Evolutionary conservation across 2,113 vertebrate genomes (phyloP).

Genomic region (Rhynchomys soricoides): DNA sequence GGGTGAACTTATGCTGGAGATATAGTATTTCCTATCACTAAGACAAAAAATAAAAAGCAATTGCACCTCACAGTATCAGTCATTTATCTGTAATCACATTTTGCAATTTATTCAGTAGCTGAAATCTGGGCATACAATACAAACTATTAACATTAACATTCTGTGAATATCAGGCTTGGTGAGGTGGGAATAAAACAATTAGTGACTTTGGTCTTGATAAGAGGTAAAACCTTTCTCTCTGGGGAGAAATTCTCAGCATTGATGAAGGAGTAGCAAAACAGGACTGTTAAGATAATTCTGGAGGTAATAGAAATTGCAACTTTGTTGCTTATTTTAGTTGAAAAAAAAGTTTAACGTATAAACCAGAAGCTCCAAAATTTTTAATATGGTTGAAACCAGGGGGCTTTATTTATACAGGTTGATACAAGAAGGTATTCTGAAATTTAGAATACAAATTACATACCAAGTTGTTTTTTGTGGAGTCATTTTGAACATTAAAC

Average conservation of each 20-base stretch:
- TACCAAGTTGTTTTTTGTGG: not conserved
- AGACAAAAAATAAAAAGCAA: fast-evolving
- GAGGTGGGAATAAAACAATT: not conserved
- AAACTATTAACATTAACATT: not conserved
- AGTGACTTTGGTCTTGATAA: not conserved
- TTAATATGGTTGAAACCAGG: not conserved
- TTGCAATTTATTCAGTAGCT: not conserved
- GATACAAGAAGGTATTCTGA: not conserved
- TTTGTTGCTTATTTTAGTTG: not conserved
- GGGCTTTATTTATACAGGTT: not conserved
- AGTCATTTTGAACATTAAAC: not conserved
- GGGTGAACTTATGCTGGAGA: fast-evolving
- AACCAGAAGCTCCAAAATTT: not conserved
- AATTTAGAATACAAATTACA: not conserved
- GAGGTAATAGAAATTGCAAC: not conserved
- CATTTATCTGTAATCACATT: not conserved
- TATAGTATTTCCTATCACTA: not conserved
- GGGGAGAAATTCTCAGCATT: not conserved
- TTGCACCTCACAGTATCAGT: not conserved
- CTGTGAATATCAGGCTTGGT: not conserved
- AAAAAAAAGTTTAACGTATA: not conserved
- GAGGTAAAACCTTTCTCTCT: not conserved
- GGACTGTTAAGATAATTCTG: not conserved
- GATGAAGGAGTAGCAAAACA: not conserved
- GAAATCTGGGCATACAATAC: not conserved